Conservation (phyloP, 2,888 invertebrate species). For the Netelia fuscicornis region DNA sequence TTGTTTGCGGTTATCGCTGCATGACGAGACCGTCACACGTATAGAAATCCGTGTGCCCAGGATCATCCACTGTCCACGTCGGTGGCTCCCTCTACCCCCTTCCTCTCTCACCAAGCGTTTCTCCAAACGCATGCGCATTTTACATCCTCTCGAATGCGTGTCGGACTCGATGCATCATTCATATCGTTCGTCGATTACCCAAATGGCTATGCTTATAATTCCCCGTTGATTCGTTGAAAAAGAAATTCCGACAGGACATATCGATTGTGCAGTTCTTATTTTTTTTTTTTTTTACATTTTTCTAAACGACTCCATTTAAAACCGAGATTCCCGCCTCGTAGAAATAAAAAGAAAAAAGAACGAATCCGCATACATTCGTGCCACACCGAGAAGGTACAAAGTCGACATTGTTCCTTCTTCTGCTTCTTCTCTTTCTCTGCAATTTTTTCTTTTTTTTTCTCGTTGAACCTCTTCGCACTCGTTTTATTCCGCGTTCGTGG, state of each 20-base stretch:
- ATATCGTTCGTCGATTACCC: neutral
- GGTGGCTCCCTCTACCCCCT: too few species aligned
- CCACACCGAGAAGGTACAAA: neutral
- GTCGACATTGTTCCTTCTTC: neutral
- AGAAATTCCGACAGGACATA: too few species aligned
- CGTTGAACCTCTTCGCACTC: constrained; percentile 27
- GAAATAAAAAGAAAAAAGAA: too few species aligned
- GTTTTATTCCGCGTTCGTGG: constrained; percentile 19
- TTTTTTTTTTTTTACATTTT: too few species aligned
- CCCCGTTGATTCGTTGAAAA: too few species aligned
- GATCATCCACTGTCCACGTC: constrained; percentile 41
- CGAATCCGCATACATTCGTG: neutral
- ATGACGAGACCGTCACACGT: constrained; percentile 76
- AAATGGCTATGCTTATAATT: neutral
- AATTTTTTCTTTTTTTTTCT: constrained; percentile 25
- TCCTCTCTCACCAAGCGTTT: neutral
- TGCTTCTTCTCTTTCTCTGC: neutral
- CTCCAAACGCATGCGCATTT: neutral
- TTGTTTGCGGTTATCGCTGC: constrained; percentile 81
- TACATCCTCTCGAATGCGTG: neutral
- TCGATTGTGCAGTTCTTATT: too few species aligned
- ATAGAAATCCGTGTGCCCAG: constrained; percentile 33
- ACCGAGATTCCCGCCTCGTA: too few species aligned
- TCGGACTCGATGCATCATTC: constrained; percentile 41
- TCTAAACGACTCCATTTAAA: too few species aligned